Base-by-base conservation (phyloP, 2,888 invertebrate genomes). In the Callyntrura guangdongensis region DNA sequence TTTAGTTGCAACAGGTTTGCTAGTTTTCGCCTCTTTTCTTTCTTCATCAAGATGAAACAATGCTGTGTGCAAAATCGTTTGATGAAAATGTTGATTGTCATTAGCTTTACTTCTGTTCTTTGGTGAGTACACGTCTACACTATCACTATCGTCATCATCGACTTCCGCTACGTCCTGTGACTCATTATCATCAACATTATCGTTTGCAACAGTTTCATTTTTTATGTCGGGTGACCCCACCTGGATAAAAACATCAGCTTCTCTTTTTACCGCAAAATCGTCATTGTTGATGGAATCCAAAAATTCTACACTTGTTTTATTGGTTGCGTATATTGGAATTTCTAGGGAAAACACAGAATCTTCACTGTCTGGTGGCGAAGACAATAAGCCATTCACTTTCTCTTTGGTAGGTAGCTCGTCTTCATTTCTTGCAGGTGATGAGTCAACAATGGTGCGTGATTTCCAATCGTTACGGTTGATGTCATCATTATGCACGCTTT, bases 301-400 rank as follows among this genome's bases (percentile, higher is more conserved):
- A 64, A 64, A 64, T 12, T 25, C 69, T 61, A 17, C 47, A 59
- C 53, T 89, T 53, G 27, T 72, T 14, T 67, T 72, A 64, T 89
- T 84, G 27, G 74, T 74, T 9, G 85, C 25, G 45, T 92, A 92
- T 61, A 93, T 93, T 8, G 93, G 93, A 36, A 92, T 87, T 36
- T 92, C 91, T 82, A 93, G 90, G 11, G 93, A 92, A 45, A 91
- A 82, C 6, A 91, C 92, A 83, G 92, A 92, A 74, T 89, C 91
- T 17, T 91, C 27, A 27, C 59, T 59, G 6, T 36, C 36, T 5
- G 92, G 93, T n/a, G n/a, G n/a, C n/a, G n/a, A n/a, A 53, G 93
- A 92, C 22, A 90, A 72, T 22, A n/a, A 27, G 53, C 14, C 17
- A 17, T 14, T 72, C 36, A 14, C 49, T 74, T 74, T 74, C 74